These are phyloP conservation scores for Drosophila teissieri DNA, from an alignment of 1,140 invertebrate species.

Conservation along the genomic window DNA sequence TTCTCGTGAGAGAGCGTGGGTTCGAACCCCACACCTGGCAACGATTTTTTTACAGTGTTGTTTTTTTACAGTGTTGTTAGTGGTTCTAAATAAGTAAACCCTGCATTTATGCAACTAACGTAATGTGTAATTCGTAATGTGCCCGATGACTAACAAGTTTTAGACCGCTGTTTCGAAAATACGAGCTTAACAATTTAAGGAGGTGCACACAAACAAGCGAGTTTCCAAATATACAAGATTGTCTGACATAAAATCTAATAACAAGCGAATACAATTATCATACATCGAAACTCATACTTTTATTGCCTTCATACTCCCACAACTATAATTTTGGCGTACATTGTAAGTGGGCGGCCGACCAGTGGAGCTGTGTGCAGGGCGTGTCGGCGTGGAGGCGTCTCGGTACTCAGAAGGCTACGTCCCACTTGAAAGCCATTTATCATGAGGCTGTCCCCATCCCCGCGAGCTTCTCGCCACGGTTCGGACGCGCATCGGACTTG, in stretches of 20 bases:
- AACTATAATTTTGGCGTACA: slow-evolving; percentile 5
- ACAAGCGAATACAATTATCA: too few species aligned
- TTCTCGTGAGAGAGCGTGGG: slow-evolving; percentile 10
- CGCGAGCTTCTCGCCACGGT: slow-evolving; percentile 5
- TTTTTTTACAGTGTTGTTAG: not conserved
- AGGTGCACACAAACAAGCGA: too few species aligned
- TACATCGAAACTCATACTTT: too few species aligned
- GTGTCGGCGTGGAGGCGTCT: slow-evolving; percentile 32
- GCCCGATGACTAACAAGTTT: too few species aligned
- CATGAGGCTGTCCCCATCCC: slow-evolving; percentile 31
- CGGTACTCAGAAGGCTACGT: slow-evolving; percentile 60
- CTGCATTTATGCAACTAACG: too few species aligned
- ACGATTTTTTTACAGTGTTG: not conserved
- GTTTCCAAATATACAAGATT: too few species aligned
- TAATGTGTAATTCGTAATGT: too few species aligned
- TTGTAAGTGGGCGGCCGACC: slow-evolving; percentile 16
- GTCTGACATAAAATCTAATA: too few species aligned
- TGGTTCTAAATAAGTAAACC: not conserved
- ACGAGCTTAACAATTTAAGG: too few species aligned
- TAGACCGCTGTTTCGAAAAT: too few species aligned
- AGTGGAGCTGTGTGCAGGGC: slow-evolving; percentile 18
- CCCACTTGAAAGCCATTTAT: slow-evolving; percentile 81
- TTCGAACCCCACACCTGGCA: slow-evolving; percentile 10
- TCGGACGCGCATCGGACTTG: slow-evolving; percentile 26
- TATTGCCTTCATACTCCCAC: not conserved